Percentiles rank a stretch among this genome's conserved stretches.
Conservation (phyloP, 2,113 vertebrate genomes). For the Ciconia boyciana region DNA sequence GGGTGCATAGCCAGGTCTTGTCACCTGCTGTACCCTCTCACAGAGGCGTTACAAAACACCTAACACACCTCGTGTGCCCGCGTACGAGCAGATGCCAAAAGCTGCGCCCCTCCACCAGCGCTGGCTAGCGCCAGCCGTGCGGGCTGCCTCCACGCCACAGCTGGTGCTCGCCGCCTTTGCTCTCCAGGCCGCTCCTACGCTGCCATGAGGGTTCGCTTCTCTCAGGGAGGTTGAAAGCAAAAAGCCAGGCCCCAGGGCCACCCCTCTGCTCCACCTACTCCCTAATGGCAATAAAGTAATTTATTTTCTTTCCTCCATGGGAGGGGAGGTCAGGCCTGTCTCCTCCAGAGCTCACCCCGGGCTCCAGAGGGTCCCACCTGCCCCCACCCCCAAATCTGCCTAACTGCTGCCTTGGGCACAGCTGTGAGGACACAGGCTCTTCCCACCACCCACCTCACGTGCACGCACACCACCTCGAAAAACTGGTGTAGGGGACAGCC, state of each 20-base stretch:
- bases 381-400: background rate
- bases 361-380: fast-evolving
- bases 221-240: background rate
- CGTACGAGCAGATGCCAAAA: fast-evolving
- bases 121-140: fast-evolving
- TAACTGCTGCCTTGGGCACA: background rate
- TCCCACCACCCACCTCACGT: background rate
- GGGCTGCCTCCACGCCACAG: fast-evolving
- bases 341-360: fast-evolving
- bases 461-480: fast-evolving
- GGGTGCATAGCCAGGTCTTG: fast-evolving
- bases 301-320: background rate
- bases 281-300: background rate
- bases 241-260: background rate
- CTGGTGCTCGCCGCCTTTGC: fast-evolving
- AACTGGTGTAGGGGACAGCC: fast-evolving
- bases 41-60: fast-evolving
- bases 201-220: fast-evolving
- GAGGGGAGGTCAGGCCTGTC: background rate
- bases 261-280: fast-evolving
- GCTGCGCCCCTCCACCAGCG: fast-evolving
- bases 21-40: background rate
- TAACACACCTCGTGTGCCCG: fast-evolving
- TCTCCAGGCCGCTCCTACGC: fast-evolving
- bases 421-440: fast-evolving